Conservation (phyloP, 2,888 invertebrate species). For the Nephrocerus scutellatus region DNA sequence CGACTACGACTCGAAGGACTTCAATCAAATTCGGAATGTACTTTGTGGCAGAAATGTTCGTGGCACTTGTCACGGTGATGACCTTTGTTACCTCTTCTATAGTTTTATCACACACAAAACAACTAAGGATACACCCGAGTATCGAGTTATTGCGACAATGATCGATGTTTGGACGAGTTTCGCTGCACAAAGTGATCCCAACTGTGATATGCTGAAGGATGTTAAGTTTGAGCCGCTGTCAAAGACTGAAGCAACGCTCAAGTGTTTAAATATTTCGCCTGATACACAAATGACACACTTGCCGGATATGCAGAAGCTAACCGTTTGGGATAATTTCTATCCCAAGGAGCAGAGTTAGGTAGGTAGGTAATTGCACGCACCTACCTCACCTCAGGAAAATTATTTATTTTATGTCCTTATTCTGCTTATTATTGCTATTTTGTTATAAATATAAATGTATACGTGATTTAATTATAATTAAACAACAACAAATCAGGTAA, state of each 20-base stretch:
- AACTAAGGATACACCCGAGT: constrained; percentile 30
- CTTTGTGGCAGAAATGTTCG: constrained; percentile 34
- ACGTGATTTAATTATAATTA: no score
- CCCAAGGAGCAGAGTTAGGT: no score
- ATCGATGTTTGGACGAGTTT: constrained; percentile 41
- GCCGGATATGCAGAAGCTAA: constrained; percentile 36
- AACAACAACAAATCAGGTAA: no score
- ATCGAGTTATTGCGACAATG: constrained; percentile 33
- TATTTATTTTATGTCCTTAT: no score
- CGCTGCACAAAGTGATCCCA: constrained; percentile 38
- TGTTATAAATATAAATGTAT: no score
- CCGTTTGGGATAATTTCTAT: constrained; percentile 40
- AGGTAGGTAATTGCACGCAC: no score
- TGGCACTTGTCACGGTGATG: constrained; percentile 45
- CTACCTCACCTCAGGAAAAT: no score
- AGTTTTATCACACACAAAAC: constrained; percentile 34
- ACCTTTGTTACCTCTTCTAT: constrained; percentile 41
- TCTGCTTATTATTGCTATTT: no score
- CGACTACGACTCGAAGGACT: constrained; percentile 39
- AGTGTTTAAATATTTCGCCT: constrained; percentile 39
- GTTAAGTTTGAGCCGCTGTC: constrained; percentile 29
- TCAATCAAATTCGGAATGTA: constrained; percentile 36
- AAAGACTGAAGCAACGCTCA: constrained; percentile 24
- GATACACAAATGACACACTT: constrained; percentile 30
- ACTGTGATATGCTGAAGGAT: constrained; percentile 29